A percentile compares a stretch with the other conserved stretches of the same genome.
Evolutionary conservation across 2,113 vertebrate genomes (phyloP).

Genomic region (Lamprotornis superbus): DNA sequence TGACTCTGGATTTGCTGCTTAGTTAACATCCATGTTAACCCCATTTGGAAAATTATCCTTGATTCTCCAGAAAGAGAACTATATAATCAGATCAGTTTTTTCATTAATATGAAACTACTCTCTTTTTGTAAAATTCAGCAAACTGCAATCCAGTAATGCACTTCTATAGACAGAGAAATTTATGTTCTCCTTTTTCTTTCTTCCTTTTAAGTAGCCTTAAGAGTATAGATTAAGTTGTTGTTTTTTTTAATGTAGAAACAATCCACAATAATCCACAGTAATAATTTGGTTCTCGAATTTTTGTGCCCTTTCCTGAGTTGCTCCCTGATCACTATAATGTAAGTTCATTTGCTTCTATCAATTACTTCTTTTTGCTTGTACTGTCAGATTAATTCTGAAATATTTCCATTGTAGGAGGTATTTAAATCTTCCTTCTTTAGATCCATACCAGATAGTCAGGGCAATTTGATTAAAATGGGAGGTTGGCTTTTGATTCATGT

Average conservation of each 20-base stretch:
- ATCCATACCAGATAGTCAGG: not conserved
- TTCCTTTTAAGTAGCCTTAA: not conserved
- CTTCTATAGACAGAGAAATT: not conserved
- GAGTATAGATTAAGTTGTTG: not conserved
- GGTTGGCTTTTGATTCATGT: not conserved
- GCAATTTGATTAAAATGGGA: conserved; percentile 25
- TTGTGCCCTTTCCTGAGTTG: not conserved
- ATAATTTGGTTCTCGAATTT: not conserved
- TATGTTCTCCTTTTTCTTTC: not conserved
- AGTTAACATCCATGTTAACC: not conserved
- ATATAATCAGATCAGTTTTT: not conserved
- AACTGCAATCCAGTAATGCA: not conserved
- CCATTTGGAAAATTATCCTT: not conserved
- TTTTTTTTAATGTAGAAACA: not conserved
- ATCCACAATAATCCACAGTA: not conserved
- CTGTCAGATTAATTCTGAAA: conserved; percentile 57
- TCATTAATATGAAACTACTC: not conserved
- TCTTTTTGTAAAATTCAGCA: not conserved
- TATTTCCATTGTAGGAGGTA: not conserved
- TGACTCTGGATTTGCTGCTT: not conserved
- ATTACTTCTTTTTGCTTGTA: conserved; percentile 22
- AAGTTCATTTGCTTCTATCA: conserved; percentile 63
- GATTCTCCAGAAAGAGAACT: not conserved
- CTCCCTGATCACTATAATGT: conserved; percentile 1
- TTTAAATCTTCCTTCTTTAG: conserved; percentile 9